A percentile compares a stretch with the other conserved stretches of the same genome.
phyloP scores from a whole-genome alignment of 2,797 vertebrate genomes.

The Sebastes dallii region DNA sequence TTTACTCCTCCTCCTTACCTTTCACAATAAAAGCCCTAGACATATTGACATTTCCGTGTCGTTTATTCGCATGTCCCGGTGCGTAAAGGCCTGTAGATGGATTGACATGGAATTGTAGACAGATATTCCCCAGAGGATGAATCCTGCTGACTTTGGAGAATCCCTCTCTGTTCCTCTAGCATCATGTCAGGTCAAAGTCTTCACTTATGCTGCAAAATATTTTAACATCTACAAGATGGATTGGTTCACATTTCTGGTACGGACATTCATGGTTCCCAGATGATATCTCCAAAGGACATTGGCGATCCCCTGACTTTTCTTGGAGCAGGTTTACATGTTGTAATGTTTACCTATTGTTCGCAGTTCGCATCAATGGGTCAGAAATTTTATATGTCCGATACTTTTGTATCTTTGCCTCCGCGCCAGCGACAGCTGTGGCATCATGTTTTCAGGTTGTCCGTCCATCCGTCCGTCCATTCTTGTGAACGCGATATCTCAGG shows the following conservation, averaged over 20 bases:
- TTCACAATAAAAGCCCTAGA: too few relatives aligned
- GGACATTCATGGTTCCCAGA: neutral
- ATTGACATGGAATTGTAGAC: neutral
- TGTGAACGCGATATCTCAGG: too few relatives aligned
- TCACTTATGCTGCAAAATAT: neutral
- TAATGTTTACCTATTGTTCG: neutral
- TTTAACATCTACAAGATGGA: neutral
- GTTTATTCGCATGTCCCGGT: too few relatives aligned
- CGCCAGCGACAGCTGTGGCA: too few relatives aligned
- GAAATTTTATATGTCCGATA: neutral
- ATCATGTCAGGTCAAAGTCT: neutral
- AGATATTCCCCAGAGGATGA: neutral
- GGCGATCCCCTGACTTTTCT: too few relatives aligned
- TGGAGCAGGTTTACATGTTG: neutral
- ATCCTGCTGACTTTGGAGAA: neutral
- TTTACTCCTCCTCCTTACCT: too few relatives aligned
- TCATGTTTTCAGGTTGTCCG: too few relatives aligned
- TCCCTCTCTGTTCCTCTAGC: neutral
- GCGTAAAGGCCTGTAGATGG: neutral
- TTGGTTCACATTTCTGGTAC: neutral
- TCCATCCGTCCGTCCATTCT: too few relatives aligned
- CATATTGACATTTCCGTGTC: too few relatives aligned
- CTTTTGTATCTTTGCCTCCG: neutral
- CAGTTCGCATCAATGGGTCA: neutral
- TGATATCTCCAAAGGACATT: too few relatives aligned